A percentile compares a stretch with the other conserved stretches of the same genome.
Conservation (phyloP, 2,113 vertebrate species). For the Myotis brandtii region DNA sequence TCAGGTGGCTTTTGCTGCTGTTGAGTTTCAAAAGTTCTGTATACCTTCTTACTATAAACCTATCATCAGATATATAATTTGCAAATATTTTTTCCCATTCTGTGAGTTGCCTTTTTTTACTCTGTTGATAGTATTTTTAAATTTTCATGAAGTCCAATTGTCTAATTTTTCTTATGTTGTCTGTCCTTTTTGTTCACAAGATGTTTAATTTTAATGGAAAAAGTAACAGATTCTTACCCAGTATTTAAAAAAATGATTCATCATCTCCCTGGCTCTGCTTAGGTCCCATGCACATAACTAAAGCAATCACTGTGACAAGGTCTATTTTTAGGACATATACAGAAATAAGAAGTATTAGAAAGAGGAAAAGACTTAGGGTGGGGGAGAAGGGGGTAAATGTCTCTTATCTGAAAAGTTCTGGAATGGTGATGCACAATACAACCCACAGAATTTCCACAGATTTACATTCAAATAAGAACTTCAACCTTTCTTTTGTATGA, state of each 20-base stretch:
- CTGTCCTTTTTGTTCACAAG: not conserved
- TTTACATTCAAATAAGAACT: not conserved
- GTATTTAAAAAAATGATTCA: not conserved
- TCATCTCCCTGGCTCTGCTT: not conserved
- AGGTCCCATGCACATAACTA: not conserved
- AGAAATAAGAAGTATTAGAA: not conserved
- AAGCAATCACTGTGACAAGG: not conserved
- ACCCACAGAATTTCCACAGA: not conserved
- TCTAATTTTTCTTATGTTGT: not conserved
- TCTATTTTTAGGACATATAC: not conserved
- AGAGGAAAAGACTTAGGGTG: not conserved
- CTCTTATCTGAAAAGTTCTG: constrained; percentile 7
- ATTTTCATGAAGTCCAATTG: not conserved
- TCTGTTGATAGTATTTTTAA: not conserved
- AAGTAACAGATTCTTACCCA: not conserved
- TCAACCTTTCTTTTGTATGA: not conserved
- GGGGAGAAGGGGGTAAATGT: not conserved
- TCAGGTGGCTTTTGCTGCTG: not conserved
- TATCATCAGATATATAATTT: not conserved
- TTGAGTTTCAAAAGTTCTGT: not conserved
- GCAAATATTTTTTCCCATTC: not conserved
- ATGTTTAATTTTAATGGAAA: not conserved
- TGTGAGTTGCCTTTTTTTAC: not conserved
- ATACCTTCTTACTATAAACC: not conserved
- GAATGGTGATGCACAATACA: not conserved